Evolutionary conservation across 2,888 invertebrate species (phyloP).

Genomic region (Leucophenga maculata): DNA sequence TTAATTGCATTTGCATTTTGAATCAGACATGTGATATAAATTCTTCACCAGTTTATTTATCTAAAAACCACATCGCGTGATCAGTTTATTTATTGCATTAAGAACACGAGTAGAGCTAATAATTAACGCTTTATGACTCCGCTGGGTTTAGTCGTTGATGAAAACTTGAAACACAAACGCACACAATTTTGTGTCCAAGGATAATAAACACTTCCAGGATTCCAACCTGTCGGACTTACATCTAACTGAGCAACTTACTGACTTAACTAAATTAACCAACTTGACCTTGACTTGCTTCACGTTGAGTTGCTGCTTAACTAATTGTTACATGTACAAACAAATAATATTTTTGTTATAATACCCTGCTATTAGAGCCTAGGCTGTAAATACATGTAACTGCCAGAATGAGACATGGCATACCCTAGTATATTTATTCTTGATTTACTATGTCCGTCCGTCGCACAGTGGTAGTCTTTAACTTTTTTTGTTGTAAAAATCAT

Average conservation of each 20-base stretch:
- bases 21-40: too few species aligned
- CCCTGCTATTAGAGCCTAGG: neutral
- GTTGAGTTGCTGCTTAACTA: neutral
- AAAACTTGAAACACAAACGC: neutral
- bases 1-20: too few species aligned
- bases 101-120: neutral
- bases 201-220: neutral
- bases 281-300: neutral
- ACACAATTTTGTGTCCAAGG: neutral
- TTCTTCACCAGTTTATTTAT: neutral
- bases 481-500: too few species aligned
- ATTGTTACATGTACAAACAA: neutral
- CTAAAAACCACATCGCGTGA: neutral
- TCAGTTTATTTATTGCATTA: neutral
- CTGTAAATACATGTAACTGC: too few species aligned
- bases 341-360: neutral
- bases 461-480: too few species aligned
- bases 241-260: neutral
- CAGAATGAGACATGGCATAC: too few species aligned
- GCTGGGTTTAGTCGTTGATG: neutral
- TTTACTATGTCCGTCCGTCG: too few species aligned
- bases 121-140: conserved; percentile 13
- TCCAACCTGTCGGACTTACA: neutral
- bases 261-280: neutral
- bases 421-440: too few species aligned